Evolutionary conservation across 2,888 invertebrate genomes (phyloP), one percentile per base, ranked within the genome.

Genomic region (Drosophila fungiperda): DNA sequence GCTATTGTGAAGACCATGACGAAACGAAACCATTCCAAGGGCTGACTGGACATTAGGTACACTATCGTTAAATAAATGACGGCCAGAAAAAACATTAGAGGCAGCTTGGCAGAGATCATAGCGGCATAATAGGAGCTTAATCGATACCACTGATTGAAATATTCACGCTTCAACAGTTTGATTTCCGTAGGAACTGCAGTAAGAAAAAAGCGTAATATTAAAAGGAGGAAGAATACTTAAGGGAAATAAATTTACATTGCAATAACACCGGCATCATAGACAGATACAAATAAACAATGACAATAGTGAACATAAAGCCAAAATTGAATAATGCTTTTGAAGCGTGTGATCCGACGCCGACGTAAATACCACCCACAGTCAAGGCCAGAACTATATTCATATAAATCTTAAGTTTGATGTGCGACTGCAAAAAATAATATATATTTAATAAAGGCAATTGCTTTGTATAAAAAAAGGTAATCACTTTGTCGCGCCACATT

Each of bases 101-200:
- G 97, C 15, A 97, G 94, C 60, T 95, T 95, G 0, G 96, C 95
- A n/a, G 96, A 92, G 0, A 96, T 55, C 86, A 96, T 92, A 0
- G 97, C 97, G 11, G 95, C 95, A 91, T 96, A 97, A 89, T 97
- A 97, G 0, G 97, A 95, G 88, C 96, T 96, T 26, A 97, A 91
- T 3, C 95, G 95, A 90, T 97, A 97, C 97, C 97, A 97, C 55
- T 96, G 95, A 92, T 97, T 97, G 91, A 97, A 97, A 87, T 97
- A 96, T 90, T 97, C 97, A 55, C 92, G 94, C 91, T 97, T 97
- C 12, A 97, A 92, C 23, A 97, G 93, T 80, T 95, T 95, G 1
- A 97, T 95, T 93, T 97, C 96, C 50, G 94, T 94, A 23, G 97
- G 97, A 94, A 96, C 97, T 97, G 93, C 36, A 94, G 61, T 38